Base-by-base conservation (phyloP, 2,888 invertebrate species). In the Cryptus armator region DNA sequence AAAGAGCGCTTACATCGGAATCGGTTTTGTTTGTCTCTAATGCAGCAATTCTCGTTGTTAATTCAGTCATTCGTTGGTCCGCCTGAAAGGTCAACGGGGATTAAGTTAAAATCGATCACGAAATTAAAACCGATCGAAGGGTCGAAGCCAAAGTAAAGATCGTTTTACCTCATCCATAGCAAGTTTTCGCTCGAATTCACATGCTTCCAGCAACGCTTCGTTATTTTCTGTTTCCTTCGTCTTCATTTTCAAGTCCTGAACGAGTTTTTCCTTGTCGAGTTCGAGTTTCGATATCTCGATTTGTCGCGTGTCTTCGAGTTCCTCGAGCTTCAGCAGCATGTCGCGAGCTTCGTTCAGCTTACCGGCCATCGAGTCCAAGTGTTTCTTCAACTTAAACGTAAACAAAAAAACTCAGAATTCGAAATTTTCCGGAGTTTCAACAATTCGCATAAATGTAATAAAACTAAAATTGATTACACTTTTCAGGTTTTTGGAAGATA, bases 301-400 rank as follows among this genome's bases (percentile, higher is more conserved):
- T 3, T 86, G 86, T 14, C 90, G 91, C 14, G 86, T 87, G 46
- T 93, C 93, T 48, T 89, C 90, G n/a, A 86, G 85, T 82, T 93
- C 92, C 86, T 93, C 93, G 70, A 92, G 80, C 81, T 89, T 85
- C 6, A 93, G 84, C 24, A 93, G 76, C 79, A 91, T 86, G 9
- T 86, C 76, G 37, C 90, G 90, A 1, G 90, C 89, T 19, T 90
- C 89, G 14, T 37, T 82, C 0, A 93, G 71, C 80, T 89, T 90
- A 1, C 76, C 77, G n/a, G 89, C 87, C 92, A 93, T 92, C 87
- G 90, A 88, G 3, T 89, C 88, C 3, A 93, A 87, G 44, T 91
- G 91, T 14, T 83, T 86, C 68, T 89, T 90, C 67, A 93, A 83
- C 92, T 93, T 68, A 16, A 75, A 82, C 29, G 66, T 59, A 10